phyloP scores from a whole-genome alignment of 2,113 vertebrate species.

The Phrynocephalus versicolor region DNA sequence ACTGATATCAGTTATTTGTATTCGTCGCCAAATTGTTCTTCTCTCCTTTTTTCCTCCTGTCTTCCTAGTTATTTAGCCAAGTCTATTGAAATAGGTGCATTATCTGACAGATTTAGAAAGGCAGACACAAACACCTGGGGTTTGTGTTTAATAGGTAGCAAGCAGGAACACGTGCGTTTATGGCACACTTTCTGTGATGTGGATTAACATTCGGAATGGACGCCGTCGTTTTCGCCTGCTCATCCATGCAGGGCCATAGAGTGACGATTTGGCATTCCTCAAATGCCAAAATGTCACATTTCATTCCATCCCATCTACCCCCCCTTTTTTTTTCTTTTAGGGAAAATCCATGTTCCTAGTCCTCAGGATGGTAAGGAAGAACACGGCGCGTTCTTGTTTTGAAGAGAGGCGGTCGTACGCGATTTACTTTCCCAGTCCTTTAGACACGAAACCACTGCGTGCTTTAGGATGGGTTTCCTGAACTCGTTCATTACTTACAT shows the following conservation, averaged over 20 bases:
- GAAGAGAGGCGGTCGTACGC: not conserved
- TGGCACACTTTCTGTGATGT: not conserved
- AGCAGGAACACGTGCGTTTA: not conserved
- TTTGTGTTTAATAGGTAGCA: not conserved
- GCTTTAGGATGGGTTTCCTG: not conserved
- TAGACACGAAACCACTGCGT: not conserved
- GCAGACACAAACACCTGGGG: not conserved
- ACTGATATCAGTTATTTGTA: not conserved
- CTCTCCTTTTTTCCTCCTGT: not conserved
- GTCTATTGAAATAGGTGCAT: too few species aligned
- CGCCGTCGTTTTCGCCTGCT: too few species aligned
- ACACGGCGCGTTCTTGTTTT: not conserved
- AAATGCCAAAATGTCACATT: not conserved
- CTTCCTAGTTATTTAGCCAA: not conserved
- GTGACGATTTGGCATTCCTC: not conserved
- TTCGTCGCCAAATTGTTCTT: too few species aligned
- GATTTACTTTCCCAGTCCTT: not conserved
- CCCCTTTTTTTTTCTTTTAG: too few species aligned
- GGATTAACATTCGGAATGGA: not conserved
- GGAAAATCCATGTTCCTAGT: not conserved
- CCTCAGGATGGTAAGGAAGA: not conserved
- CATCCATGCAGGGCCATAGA: too few species aligned
- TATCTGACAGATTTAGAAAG: not conserved
- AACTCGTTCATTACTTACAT: not conserved
- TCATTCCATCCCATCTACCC: not conserved